These are phyloP conservation scores for Alces alces DNA, from an alignment of 2,113 vertebrate species.

Conservation along the genomic window DNA sequence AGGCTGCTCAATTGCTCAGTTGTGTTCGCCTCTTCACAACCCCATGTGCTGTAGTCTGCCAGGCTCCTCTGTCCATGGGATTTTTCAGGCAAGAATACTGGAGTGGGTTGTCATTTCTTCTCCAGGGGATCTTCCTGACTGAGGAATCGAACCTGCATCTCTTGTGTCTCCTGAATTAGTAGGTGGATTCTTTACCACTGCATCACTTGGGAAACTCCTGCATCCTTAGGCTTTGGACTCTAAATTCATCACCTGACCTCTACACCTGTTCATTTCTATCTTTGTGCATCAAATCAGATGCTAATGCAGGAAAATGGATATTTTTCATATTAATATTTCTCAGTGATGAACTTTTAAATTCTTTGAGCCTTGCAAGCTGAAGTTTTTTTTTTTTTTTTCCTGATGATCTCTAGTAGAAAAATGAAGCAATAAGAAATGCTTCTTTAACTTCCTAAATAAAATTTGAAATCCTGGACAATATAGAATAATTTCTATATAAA, in stretches of 20 bases:
- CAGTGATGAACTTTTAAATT: conserved; percentile 53
- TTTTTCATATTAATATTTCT: conserved; percentile 53
- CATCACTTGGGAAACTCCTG: background rate
- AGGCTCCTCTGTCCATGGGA: background rate
- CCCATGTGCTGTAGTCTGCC: background rate
- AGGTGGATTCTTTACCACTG: background rate
- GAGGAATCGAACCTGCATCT: background rate
- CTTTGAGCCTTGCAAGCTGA: conserved; percentile 5
- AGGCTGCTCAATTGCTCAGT: background rate
- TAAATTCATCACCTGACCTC: conserved; percentile 47
- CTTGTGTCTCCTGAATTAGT: background rate
- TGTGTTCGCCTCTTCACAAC: background rate
- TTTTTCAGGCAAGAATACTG: background rate
- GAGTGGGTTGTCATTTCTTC: background rate
- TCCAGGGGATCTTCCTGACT: background rate
- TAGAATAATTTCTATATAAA: background rate
- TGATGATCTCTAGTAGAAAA: conserved; percentile 5
- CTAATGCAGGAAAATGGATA: conserved; percentile 31
- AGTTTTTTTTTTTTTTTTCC: background rate
- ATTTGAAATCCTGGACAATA: background rate
- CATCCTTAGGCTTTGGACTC: conserved; percentile 55
- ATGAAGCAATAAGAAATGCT: background rate
- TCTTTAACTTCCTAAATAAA: background rate
- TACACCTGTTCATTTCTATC: conserved; percentile 33
- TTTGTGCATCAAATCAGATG: conserved; percentile 57